Conservation (phyloP, 1,140 invertebrate genomes). For the Magallana gigas region DNA sequence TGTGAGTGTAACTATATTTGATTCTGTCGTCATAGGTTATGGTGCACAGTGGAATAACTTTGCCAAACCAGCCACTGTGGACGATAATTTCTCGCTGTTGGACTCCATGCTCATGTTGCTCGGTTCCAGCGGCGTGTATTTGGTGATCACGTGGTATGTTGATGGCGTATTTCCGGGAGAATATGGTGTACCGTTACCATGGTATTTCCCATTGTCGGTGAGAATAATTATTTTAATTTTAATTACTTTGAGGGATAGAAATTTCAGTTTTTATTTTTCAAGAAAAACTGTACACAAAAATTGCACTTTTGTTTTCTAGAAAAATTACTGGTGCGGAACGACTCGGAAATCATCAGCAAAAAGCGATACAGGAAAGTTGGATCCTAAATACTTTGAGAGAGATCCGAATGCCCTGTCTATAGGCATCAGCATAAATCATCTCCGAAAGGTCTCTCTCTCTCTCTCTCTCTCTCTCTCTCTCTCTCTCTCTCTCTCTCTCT, state of each 20-base stretch:
- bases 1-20: no score
- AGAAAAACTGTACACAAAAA: background rate
- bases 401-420: conserved; percentile 81
- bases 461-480: background rate
- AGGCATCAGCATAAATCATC: conserved; percentile 76
- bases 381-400: conserved; percentile 79
- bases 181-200: conserved; percentile 80
- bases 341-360: background rate
- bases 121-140: conserved; percentile 79
- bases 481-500: background rate
- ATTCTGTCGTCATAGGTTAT: conserved; percentile 44
- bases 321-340: conserved; percentile 81
- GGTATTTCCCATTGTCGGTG: conserved; percentile 79
- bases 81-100: conserved; percentile 76
- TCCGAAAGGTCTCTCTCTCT: conserved; percentile 48
- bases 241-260: no score
- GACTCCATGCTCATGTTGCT: conserved; percentile 79
- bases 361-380: background rate
- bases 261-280: background rate
- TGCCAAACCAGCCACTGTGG: conserved; percentile 62
- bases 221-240: conserved; percentile 33
- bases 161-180: conserved; percentile 83
- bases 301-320: conserved; percentile 41
- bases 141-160: conserved; percentile 82
- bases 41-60: conserved; percentile 73